A percentile compares a stretch with the other conserved stretches of the same genome.
These are phyloP conservation scores for Abramis brama DNA, from an alignment of 2,113 vertebrate genomes.

Conservation along the genomic window DNA sequence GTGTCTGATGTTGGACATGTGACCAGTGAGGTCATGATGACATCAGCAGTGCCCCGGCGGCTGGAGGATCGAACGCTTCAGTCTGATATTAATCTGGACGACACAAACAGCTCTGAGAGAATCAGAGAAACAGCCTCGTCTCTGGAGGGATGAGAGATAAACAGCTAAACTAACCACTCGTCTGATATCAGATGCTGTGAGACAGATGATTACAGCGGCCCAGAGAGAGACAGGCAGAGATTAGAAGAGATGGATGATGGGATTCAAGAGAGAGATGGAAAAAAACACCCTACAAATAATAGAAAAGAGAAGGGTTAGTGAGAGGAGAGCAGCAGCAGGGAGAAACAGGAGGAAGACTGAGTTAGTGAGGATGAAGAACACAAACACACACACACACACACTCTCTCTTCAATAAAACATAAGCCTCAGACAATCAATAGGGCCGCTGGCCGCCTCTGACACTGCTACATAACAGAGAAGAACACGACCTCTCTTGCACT, in stretches of 20 bases:
- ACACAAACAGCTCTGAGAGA: background rate
- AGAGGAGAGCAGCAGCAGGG: background rate
- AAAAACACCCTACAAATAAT: background rate
- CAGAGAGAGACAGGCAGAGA: conserved; percentile 36
- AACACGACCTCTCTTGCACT: conserved; percentile 26
- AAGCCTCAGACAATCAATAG: conserved; percentile 56
- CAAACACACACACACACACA: background rate
- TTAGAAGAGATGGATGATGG: conserved; percentile 24
- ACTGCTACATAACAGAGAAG: conserved; percentile 8
- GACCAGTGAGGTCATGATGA: background rate
- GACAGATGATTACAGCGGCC: conserved; percentile 5
- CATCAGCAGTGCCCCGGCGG: background rate
- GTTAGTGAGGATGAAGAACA: background rate
- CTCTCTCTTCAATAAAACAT: conserved; percentile 69
- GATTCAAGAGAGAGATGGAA: background rate
- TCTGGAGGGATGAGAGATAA: conserved; percentile 18
- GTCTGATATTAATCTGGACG: conserved; percentile 13
- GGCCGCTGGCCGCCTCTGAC: conserved; percentile 17
- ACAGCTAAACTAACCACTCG: conserved; percentile 26
- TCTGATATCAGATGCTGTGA: conserved; percentile 21
- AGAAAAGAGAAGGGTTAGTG: background rate
- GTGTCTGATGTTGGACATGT: background rate
- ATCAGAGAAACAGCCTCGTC: conserved; percentile 11
- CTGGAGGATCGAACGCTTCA: background rate
- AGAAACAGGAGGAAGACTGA: conserved; percentile 10